These are phyloP conservation scores for Phaethon lepturus DNA, from an alignment of 2,113 vertebrate genomes.

Conservation along the genomic window DNA sequence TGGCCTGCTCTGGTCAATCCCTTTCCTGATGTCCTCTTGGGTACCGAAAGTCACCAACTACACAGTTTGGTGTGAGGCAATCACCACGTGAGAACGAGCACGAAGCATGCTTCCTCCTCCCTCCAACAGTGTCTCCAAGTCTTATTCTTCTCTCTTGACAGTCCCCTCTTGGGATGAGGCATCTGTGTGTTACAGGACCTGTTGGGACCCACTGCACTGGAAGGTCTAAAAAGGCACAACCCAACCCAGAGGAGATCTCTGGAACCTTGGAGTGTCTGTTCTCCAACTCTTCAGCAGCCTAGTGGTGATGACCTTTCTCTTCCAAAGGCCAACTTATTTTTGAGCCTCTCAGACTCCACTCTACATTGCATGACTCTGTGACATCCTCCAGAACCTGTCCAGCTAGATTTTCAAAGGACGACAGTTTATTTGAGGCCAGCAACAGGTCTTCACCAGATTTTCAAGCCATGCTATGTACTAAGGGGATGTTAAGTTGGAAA, in stretches of 20 bases:
- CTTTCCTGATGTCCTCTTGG: background rate
- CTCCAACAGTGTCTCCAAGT: background rate
- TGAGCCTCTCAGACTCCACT: background rate
- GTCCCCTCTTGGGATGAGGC: background rate
- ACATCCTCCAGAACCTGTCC: background rate
- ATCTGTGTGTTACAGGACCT: background rate
- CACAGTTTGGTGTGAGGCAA: background rate
- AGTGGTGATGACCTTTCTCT: background rate
- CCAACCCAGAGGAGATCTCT: background rate
- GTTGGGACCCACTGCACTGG: background rate
- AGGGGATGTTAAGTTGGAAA: background rate
- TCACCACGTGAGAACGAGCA: background rate
- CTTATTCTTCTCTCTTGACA: background rate
- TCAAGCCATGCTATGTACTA: background rate
- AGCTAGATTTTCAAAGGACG: background rate
- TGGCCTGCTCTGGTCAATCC: background rate
- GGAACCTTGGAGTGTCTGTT: background rate
- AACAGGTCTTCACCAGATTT: background rate
- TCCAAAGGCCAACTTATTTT: background rate
- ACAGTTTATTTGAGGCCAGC: background rate
- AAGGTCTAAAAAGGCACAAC: background rate
- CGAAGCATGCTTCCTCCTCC: background rate
- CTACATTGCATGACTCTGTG: background rate
- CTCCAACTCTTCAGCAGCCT: background rate
- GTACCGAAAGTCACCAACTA: rapidly evolving